Percentiles rank a stretch among this genome's conserved stretches.
phyloP scores from a whole-genome alignment of 1,140 invertebrate species.

The Neuroterus valhalla region DNA sequence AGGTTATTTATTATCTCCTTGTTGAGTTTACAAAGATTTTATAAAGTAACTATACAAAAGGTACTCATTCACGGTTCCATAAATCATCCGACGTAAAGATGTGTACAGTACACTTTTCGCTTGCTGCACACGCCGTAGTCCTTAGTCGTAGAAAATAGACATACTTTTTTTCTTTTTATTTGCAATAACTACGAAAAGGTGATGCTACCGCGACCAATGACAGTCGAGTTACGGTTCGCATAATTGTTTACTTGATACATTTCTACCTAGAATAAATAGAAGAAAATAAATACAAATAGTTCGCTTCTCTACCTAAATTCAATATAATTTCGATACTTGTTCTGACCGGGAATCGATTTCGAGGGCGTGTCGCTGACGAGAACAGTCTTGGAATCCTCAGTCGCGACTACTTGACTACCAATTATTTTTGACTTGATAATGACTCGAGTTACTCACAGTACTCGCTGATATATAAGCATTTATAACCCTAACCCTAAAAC shows the following conservation, averaged over 20 bases:
- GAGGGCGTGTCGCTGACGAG: not conserved
- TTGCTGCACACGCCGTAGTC: not conserved
- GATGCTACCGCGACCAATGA: not conserved
- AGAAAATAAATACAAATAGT: conserved; percentile 73
- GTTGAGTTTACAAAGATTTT: too few relatives aligned
- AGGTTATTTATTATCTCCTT: too few relatives aligned
- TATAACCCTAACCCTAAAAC: not conserved
- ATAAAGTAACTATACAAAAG: too few relatives aligned
- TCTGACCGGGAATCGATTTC: not conserved
- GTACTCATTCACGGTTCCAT: too few relatives aligned
- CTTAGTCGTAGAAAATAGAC: conserved; percentile 11
- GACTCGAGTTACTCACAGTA: not conserved
- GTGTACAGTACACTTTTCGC: not conserved
- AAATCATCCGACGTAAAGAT: too few relatives aligned
- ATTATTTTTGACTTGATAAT: conserved; percentile 58
- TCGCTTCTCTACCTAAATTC: conserved; percentile 73
- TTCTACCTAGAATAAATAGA: conserved; percentile 74
- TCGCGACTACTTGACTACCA: conserved; percentile 58
- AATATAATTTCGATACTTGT: conserved; percentile 53
- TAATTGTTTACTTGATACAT: conserved; percentile 71
- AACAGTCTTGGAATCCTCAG: conserved; percentile 53
- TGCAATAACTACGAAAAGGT: not conserved
- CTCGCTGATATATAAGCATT: not conserved
- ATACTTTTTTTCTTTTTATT: not conserved
- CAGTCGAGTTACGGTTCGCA: conserved; percentile 28